These are phyloP conservation scores for Nephotettix cincticeps DNA, from an alignment of 1,140 invertebrate species.

Conservation along the genomic window DNA sequence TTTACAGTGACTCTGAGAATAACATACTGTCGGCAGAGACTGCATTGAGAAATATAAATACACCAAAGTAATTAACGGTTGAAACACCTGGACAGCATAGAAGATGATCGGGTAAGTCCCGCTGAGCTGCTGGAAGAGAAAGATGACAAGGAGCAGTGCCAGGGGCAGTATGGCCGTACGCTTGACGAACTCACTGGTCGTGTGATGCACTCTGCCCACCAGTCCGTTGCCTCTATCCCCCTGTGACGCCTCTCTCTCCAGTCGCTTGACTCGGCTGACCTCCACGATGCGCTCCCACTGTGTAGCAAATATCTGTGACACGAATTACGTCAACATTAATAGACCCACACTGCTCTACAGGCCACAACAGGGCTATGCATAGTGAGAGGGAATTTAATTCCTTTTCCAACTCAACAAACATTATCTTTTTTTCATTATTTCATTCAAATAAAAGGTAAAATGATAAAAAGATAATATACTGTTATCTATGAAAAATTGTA, in stretches of 20 bases:
- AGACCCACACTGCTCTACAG: too few relatives aligned
- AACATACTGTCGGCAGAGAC: slow-evolving; percentile 53
- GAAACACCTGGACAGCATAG: slow-evolving; percentile 61
- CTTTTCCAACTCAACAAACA: too few relatives aligned
- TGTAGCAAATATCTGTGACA: slow-evolving; percentile 32
- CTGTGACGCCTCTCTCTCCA: neutral
- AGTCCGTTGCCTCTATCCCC: neutral
- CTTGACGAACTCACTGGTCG: slow-evolving; percentile 8
- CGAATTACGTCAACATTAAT: too few relatives aligned
- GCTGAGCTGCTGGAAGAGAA: slow-evolving; percentile 58
- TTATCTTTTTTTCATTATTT: too few relatives aligned
- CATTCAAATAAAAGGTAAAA: too few relatives aligned
- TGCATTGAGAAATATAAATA: slow-evolving; percentile 48
- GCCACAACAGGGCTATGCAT: too few relatives aligned
- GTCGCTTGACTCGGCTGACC: slow-evolving; percentile 27
- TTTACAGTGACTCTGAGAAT: slow-evolving; percentile 54
- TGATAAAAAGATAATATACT: too few relatives aligned
- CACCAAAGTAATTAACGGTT: slow-evolving; percentile 49
- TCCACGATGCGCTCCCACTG: slow-evolving; percentile 37
- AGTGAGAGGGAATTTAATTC: too few relatives aligned
- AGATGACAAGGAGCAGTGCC: slow-evolving; percentile 50
- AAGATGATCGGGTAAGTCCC: slow-evolving; percentile 67
- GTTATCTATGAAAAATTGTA: too few relatives aligned
- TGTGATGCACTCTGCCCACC: neutral
- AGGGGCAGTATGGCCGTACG: slow-evolving; percentile 55